These are phyloP conservation scores for Coelinius sp. DNA, from an alignment of 2,888 invertebrate species.

Conservation along the genomic window DNA sequence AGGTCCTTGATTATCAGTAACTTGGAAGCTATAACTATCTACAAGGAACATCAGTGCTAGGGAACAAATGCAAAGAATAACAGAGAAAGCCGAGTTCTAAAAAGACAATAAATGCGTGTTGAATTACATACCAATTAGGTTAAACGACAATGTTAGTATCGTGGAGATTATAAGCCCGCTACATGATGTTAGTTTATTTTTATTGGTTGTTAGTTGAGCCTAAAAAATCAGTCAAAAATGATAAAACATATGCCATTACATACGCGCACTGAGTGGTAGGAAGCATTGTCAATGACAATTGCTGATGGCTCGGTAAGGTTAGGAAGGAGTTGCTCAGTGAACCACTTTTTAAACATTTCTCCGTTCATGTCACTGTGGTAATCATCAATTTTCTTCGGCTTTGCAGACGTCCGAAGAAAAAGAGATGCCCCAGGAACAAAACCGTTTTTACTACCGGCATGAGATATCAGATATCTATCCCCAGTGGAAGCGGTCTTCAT, in stretches of 20 bases:
- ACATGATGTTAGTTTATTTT: no score
- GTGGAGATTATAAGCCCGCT: no score
- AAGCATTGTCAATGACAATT: not conserved
- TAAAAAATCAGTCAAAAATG: no score
- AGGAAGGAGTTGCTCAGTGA: not conserved
- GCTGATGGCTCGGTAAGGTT: not conserved
- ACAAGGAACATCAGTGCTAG: no score
- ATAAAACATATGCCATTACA: not conserved
- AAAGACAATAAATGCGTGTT: no score
- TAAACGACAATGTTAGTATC: no score
- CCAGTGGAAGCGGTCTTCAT: not conserved
- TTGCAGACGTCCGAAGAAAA: not conserved
- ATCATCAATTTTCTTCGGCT: not conserved
- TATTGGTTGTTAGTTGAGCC: no score
- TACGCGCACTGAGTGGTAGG: constrained; percentile 7
- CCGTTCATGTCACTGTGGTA: constrained; percentile 15
- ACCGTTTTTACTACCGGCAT: not conserved
- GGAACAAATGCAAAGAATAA: no score
- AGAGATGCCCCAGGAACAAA: not conserved
- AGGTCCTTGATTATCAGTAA: no score
- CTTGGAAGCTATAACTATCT: no score
- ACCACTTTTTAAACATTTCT: not conserved
- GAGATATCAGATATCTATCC: not conserved
- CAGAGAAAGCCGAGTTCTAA: no score
- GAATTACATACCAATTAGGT: no score